phyloP scores from a whole-genome alignment of 2,888 invertebrate genomes.

The Bibio marci region DNA sequence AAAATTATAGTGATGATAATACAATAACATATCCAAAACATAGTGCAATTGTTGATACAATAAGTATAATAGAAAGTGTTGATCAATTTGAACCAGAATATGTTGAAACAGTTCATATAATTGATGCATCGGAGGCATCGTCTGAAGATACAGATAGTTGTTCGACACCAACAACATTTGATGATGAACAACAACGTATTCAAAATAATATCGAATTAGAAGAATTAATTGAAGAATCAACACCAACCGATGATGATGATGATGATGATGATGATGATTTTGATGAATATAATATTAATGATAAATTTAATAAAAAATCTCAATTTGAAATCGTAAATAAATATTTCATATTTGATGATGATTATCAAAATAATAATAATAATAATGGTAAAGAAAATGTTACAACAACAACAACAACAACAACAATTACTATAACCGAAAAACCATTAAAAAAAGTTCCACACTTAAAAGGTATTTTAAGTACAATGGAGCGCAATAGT shows the following conservation, averaged over 20 bases:
- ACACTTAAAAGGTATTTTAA: slow-evolving; percentile 13
- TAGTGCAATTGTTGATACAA: slow-evolving; percentile 31
- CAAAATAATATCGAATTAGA: too few relatives aligned
- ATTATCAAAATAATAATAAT: slow-evolving; percentile 8
- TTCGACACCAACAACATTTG: slow-evolving; percentile 5
- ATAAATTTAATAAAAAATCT: too few relatives aligned
- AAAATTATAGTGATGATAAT: slow-evolving; percentile 31
- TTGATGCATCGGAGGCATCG: slow-evolving; percentile 33
- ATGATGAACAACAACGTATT: too few relatives aligned
- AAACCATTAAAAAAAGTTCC: slow-evolving; percentile 5
- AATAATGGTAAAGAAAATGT: not conserved
- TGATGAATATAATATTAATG: not conserved
- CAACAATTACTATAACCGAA: slow-evolving; percentile 6
- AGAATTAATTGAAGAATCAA: not conserved
- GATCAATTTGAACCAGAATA: slow-evolving; percentile 36
- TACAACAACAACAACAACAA: not conserved
- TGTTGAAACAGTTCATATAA: slow-evolving; percentile 36
- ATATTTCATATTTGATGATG: slow-evolving; percentile 23
- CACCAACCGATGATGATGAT: slow-evolving; percentile 8
- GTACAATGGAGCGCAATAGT: slow-evolving; percentile 33
- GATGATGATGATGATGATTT: slow-evolving; percentile 11
- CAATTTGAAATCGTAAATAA: too few relatives aligned
- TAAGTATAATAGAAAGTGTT: slow-evolving; percentile 34
- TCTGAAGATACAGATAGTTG: slow-evolving; percentile 26
- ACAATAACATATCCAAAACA: slow-evolving; percentile 15